Evolutionary conservation across 2,113 vertebrate genomes (phyloP), one percentile per base, ranked within the genome.

Genomic region (Arvicanthis niloticus): DNA sequence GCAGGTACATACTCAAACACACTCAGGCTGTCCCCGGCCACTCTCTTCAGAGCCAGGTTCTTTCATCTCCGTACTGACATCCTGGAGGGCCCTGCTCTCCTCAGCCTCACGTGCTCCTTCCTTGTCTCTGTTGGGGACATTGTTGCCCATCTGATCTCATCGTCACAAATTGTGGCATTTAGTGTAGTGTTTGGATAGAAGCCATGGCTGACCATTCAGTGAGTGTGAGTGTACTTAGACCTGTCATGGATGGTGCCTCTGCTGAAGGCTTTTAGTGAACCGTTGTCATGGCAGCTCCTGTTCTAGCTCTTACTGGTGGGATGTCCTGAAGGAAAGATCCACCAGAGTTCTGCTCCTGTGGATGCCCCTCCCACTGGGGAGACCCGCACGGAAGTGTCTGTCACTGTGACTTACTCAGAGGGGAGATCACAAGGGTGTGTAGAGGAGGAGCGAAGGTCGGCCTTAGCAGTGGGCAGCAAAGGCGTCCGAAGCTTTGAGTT

Each of bases 311-410:
- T 2, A 21, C 4, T 0, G 8, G 22, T 29, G 68, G 58, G 10
- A 0, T 29, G 4, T 42, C 58, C 7, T n/a, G 5, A 5, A 53
- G 34, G 65, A 0, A n/a, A 58, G 40, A 37, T 16, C 0, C 22
- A 31, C 5, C 40, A 8, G 34, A 3, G 80, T 6, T 70, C 56
- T 70, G 60, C 15, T 37, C 53, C 19, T 24, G 0, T 40, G 77
- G n/a, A 5, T 26, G 31, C 56, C 76, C 31, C 31, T 53, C 15
- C 21, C 1, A 6, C 29, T n/a, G 10, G 34, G 19, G 2, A 56
- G 82, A 70, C 48, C 45, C 34, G 68, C 45, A 37, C 0, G 8
- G 26, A 51, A 19, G 60, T 56, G 51, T 40, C 29, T 4, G 22
- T 60, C 80, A 10, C 70, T 29, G 16, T 1, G 4, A 6, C 0